Evolutionary conservation across 2,888 invertebrate species (phyloP), one percentile per base, ranked within the genome.

Genomic region (Melieria picta): DNA sequence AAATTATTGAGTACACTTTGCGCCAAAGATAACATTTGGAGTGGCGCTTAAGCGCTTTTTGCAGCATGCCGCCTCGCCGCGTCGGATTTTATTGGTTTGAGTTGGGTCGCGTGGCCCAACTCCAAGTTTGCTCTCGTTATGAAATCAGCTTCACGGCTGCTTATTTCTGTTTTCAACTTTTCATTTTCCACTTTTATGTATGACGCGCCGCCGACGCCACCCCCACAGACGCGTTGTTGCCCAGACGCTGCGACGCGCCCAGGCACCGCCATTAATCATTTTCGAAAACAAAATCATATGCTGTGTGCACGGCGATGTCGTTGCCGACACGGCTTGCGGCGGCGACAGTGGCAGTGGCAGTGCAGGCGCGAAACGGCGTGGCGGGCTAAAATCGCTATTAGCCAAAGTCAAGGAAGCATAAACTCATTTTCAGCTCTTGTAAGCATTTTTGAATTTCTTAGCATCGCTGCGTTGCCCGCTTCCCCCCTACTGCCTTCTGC

Each of bases 361-460:
- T n/a, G n/a, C 13, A n/a, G 9, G 57, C 16, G 43, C 45, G 11
- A 55, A 46, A n/a, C 6, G 56, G 55, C 43, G 42, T n/a, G 30
- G 57, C n/a, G 45, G 11, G n/a, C 65, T 47, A 71, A 52, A 58
- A 65, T 58, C 61, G 65, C 71, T 56, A 71, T 71, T 71, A 62
- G 71, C 71, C 30, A 66, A 61, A 71, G 57, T 62, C 71, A 66
- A 66, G 66, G 62, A 66, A 66, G 71, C 71, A 66, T 65, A 71
- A 71, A 71, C 71, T 71, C 61, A 66, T 71, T 71, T 71, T 66
- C 71, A 71, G 71, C 71, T 66, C 47, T 66, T 50, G 71, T 66
- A 71, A 62, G 71, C 71, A 71, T 71, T 71, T 71, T 62, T 71
- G 65, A 65, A 65, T 71, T 30, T 30, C 30, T 30, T 30, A 30